Evolutionary conservation across 2,113 vertebrate species (phyloP).

Genomic region (Sinosuthora webbiana): DNA sequence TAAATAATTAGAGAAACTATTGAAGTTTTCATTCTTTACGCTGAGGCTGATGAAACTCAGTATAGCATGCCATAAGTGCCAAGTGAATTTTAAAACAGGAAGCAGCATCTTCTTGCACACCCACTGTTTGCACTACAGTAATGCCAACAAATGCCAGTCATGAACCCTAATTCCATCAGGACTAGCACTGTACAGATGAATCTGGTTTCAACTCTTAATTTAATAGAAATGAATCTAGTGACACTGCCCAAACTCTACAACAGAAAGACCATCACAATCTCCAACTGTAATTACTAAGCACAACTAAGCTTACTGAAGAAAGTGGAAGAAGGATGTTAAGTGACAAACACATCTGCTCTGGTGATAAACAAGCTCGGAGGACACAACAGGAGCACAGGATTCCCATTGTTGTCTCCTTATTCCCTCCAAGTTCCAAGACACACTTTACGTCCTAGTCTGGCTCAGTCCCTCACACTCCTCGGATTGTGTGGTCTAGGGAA

Average conservation of each 20-base stretch:
- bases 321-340: background rate
- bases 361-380: background rate
- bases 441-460: background rate
- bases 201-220: background rate
- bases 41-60: background rate
- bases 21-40: background rate
- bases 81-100: background rate
- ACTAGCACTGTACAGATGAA: background rate
- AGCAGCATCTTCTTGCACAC: background rate
- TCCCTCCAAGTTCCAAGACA: background rate
- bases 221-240: background rate
- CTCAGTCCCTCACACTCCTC: background rate
- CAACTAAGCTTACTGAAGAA: background rate
- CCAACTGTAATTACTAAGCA: background rate
- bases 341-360: background rate
- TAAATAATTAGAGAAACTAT: background rate
- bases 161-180: background rate
- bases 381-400: background rate
- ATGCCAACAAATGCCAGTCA: background rate
- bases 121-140: background rate
- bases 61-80: rapidly evolving
- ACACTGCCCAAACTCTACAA: background rate
- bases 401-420: background rate
- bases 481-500: background rate
- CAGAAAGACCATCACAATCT: background rate